A percentile compares a stretch with the other conserved stretches of the same genome.
Evolutionary conservation across 2,113 vertebrate genomes (phyloP).

Genomic region (Macaca mulatta): DNA sequence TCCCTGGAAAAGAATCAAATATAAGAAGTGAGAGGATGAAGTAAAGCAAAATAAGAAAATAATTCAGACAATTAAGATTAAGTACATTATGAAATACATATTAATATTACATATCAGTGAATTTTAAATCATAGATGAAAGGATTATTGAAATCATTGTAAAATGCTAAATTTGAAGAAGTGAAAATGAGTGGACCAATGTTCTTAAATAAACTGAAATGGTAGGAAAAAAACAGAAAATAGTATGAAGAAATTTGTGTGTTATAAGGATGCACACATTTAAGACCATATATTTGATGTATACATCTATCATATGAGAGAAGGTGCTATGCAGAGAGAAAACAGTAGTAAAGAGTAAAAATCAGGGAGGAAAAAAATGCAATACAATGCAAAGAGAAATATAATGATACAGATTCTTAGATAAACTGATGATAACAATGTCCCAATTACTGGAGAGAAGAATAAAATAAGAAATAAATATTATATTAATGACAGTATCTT

Average conservation of each 20-base stretch:
- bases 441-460: neutral
- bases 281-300: neutral
- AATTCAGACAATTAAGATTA: neutral
- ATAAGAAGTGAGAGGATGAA: neutral
- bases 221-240: neutral
- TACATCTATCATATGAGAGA: neutral
- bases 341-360: neutral
- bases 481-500: neutral
- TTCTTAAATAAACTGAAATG: neutral
- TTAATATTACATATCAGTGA: neutral
- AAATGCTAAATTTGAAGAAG: neutral
- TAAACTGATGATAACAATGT: neutral
- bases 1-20: neutral
- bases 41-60: neutral
- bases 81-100: neutral
- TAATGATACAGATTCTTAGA: neutral
- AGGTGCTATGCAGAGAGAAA: neutral
- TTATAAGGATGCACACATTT: neutral
- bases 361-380: neutral
- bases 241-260: neutral
- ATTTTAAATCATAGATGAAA: neutral
- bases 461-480: neutral
- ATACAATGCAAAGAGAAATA: neutral
- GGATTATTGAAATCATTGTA: neutral
- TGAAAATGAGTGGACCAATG: neutral